phyloP scores from a whole-genome alignment of 2,797 vertebrate species.

The Mus spretus region DNA sequence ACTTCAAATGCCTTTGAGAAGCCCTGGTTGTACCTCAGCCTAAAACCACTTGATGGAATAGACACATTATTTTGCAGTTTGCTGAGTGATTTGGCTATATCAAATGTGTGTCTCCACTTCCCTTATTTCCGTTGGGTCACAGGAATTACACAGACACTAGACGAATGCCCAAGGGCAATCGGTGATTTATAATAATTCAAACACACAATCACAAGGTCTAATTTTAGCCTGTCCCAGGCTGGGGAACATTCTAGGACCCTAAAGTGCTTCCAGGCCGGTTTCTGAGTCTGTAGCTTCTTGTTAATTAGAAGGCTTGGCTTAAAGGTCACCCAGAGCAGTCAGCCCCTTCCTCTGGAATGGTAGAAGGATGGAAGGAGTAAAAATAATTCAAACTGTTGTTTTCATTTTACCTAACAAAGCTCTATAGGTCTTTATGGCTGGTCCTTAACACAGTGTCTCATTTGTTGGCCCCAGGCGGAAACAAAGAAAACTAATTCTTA shows the following conservation, averaged over 20 bases:
- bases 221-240: slow-evolving; percentile 46
- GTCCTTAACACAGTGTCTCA: background rate
- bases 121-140: background rate
- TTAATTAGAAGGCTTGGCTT: slow-evolving; percentile 29
- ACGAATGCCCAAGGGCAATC: background rate
- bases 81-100: background rate
- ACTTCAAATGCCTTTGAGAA: slow-evolving; percentile 40
- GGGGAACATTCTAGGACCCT: background rate
- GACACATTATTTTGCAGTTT: background rate
- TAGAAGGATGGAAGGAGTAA: background rate
- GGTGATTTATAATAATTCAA: slow-evolving; percentile 7
- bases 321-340: slow-evolving; percentile 36
- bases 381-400: slow-evolving; percentile 34
- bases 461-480: background rate
- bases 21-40: background rate
- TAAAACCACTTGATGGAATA: background rate
- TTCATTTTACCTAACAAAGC: background rate
- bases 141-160: background rate
- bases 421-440: background rate
- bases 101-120: background rate
- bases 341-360: background rate
- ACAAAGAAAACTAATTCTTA: slow-evolving; percentile 17
- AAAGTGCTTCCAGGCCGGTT: background rate
- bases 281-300: background rate
- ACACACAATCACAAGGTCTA: background rate